Conservation (phyloP, 2,888 invertebrate species). For the Agriopis leucophaearia region DNA sequence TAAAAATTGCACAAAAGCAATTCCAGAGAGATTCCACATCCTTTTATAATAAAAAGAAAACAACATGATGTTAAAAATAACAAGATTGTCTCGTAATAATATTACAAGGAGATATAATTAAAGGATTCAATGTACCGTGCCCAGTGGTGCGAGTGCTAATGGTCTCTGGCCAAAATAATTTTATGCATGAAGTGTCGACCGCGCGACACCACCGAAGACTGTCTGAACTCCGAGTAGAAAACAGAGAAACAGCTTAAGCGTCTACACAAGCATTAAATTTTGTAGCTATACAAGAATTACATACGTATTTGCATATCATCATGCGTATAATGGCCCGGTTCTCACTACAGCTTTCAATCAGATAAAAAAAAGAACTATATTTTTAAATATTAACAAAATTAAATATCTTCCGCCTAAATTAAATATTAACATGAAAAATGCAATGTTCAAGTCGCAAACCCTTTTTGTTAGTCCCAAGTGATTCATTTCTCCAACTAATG, state of each 20-base stretch:
- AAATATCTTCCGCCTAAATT: no score
- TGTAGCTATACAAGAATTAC: no score
- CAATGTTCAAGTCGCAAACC: no score
- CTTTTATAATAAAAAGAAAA: slow-evolving; percentile 24
- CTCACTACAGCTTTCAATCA: no score
- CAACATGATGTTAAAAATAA: slow-evolving; percentile 29
- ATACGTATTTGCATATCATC: no score
- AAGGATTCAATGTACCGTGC: slow-evolving; percentile 28
- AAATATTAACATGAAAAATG: no score
- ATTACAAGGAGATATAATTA: slow-evolving; percentile 29
- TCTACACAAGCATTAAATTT: neutral
- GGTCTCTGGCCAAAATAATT: slow-evolving; percentile 62
- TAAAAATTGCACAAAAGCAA: slow-evolving; percentile 26
- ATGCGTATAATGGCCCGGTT: no score
- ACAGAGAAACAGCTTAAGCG: neutral
- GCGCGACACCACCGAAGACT: slow-evolving; percentile 36
- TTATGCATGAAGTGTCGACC: slow-evolving; percentile 66
- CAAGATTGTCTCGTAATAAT: slow-evolving; percentile 36
- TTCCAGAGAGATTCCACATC: slow-evolving; percentile 27
- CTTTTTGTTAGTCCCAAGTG: no score
- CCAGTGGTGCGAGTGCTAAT: slow-evolving; percentile 47
- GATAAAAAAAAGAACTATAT: no score
- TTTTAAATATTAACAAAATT: no score
- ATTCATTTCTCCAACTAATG: no score
- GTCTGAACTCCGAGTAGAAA: neutral